Evolutionary conservation across 2,888 invertebrate genomes (phyloP), one percentile per base, ranked within the genome.

Genomic region (Chironomus riparius): DNA sequence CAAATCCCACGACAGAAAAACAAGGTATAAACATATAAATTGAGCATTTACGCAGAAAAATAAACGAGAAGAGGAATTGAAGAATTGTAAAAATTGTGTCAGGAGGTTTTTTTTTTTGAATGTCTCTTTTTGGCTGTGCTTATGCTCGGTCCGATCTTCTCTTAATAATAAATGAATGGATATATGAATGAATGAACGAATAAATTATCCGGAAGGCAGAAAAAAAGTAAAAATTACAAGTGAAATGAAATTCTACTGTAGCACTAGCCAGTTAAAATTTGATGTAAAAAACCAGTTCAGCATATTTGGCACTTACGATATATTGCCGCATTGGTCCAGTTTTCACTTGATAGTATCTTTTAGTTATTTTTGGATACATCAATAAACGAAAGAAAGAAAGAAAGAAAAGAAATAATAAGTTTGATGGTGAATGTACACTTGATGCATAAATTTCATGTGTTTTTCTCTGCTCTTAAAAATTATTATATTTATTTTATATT

Each of bases 261-360:
- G 21, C 65, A 65, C n/a, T n/a, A n/a, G n/a, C n/a, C n/a, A 22
- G 65, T 65, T 65, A 22, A 56, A 56, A 56, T 15, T 56, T 65
- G 24, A 13, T 21, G 21, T 65, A 65, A 24, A 21, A 65, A 65
- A 65, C 65, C 65, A 65, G 65, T 65, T 65, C 56, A 56, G 6
- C 10, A 38, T 38, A 15, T 56, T 56, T n/a, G 56, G 56, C 56
- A 38, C 38, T 38, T 56, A 56, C 56, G 56, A 38, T 56, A 56
- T 56, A 56, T 56, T 56, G 56, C 56, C 56, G 56, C 15, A 56
- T 56, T 71, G 71, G 56, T 71, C 71, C 56, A 71, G 50, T 71
- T 71, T 71, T 71, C 71, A 71, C 56, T 71, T 71, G 71, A 48
- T 56, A 38, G 2, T 38, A 38, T 38, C 38, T 38, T 10, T 22